Evolutionary conservation across 1,140 invertebrate species (phyloP).

Genomic region (Galleria mellonella): DNA sequence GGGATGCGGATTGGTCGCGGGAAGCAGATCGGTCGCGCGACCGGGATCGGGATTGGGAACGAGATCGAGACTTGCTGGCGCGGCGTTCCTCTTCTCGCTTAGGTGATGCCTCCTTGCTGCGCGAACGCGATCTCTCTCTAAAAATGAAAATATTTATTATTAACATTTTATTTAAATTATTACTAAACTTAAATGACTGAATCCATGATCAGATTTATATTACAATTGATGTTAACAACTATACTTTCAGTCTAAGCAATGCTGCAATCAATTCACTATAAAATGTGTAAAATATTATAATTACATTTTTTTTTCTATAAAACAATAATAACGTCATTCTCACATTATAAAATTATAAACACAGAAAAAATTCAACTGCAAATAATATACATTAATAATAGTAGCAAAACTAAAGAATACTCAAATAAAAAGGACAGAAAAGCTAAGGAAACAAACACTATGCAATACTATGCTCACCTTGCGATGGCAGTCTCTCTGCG

Average conservation of each 20-base stretch:
- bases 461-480: constrained; percentile 33
- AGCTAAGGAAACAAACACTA: background rate
- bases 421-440: too few species aligned
- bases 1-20: constrained; percentile 36
- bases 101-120: constrained; percentile 64
- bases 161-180: too few species aligned
- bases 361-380: constrained; percentile 1
- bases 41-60: constrained; percentile 36
- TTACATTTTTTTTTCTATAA: too few species aligned
- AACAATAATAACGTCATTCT: too few species aligned
- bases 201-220: too few species aligned
- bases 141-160: background rate
- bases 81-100: constrained; percentile 55
- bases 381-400: background rate
- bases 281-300: too few species aligned
- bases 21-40: constrained; percentile 39
- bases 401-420: too few species aligned
- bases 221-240: too few species aligned
- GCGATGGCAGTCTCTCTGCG: constrained; percentile 32
- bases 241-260: too few species aligned
- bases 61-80: constrained; percentile 52
- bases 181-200: too few species aligned
- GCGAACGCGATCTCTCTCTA: constrained; percentile 68
- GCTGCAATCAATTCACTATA: too few species aligned
- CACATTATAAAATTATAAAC: background rate